A percentile compares a stretch with the other conserved stretches of the same genome.
Evolutionary conservation across 2,888 invertebrate species (phyloP).

Genomic region (Zonitis immaculata): DNA sequence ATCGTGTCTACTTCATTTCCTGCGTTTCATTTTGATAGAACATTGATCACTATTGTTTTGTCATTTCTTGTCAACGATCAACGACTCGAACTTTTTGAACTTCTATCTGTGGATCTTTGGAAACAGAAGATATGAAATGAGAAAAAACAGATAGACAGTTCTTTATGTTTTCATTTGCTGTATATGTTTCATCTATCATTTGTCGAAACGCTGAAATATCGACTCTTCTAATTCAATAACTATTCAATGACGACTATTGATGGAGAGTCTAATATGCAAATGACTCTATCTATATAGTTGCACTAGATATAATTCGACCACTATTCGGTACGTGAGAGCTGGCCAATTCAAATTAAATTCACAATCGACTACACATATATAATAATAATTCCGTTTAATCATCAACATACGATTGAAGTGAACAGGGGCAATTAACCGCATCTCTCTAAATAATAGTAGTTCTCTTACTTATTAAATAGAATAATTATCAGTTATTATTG

Average conservation of each 20-base stretch:
- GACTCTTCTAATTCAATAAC: neutral
- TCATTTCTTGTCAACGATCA: no score
- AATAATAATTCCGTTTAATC: slow-evolving; percentile 14
- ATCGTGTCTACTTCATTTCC: no score
- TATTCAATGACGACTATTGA: neutral
- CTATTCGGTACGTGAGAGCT: slow-evolving; percentile 4
- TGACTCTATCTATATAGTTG: neutral
- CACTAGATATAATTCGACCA: neutral
- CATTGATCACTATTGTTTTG: no score
- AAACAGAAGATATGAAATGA: no score
- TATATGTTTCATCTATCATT: no score
- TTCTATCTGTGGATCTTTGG: no score
- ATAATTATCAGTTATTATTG: slow-evolving; percentile 12
- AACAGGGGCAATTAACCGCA: slow-evolving; percentile 29
- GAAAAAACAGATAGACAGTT: no score
- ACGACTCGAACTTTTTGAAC: no score
- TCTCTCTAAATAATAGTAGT: slow-evolving; percentile 29
- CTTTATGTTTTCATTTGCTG: no score
- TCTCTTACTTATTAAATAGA: slow-evolving; percentile 17
- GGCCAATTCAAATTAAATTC: slow-evolving; percentile 21
- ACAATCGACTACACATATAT: slow-evolving; percentile 24
- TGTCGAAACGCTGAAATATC: no score
- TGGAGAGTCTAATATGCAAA: neutral
- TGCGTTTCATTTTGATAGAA: no score
- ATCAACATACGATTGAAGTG: slow-evolving; percentile 32